Evolutionary conservation across 30 jellyfish, hydroid and myxozoan species (phyloP).

Genomic region (Aurelia coerulea): DNA sequence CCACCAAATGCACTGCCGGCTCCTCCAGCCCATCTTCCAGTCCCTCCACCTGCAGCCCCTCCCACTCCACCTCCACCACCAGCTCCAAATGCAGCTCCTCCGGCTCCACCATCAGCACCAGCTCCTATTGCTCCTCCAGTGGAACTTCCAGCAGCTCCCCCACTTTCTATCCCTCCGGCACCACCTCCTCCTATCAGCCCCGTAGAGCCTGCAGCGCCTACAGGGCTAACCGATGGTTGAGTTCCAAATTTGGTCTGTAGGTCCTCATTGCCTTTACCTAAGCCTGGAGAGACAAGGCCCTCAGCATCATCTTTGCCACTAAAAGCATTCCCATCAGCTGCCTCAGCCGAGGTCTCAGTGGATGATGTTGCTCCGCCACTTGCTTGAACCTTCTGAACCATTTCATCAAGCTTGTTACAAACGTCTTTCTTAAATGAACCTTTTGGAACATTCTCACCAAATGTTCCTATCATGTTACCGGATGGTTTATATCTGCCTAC

Average conservation of each 20-base stretch:
- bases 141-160: conserved; percentile 7
- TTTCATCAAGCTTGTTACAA: conserved; percentile 61
- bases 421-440: conserved; percentile 64
- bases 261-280: conserved; percentile 18
- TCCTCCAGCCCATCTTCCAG: conserved; percentile 24
- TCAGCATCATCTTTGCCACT: conserved; percentile 9
- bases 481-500: conserved; percentile 91
- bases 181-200: neutral
- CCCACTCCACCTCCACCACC: conserved; percentile 15
- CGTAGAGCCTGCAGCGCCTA: neutral
- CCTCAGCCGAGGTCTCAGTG: conserved; percentile 12
- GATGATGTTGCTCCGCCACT: conserved; percentile 40
- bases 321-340: conserved; percentile 12
- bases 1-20: conserved; percentile 3
- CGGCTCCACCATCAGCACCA: conserved; percentile 38
- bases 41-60: conserved; percentile 3
- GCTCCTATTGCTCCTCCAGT: conserved; percentile 2
- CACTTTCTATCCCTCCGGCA: neutral
- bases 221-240: too few relatives aligned
- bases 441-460: conserved; percentile 62
- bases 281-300: conserved; percentile 18
- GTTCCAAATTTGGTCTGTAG: neutral
- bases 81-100: conserved; percentile 6
- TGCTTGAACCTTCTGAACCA: conserved; percentile 43
- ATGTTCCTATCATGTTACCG: conserved; percentile 86